Base-by-base conservation (phyloP, 2,888 invertebrate genomes). In the Zygogramma bicolorata region DNA sequence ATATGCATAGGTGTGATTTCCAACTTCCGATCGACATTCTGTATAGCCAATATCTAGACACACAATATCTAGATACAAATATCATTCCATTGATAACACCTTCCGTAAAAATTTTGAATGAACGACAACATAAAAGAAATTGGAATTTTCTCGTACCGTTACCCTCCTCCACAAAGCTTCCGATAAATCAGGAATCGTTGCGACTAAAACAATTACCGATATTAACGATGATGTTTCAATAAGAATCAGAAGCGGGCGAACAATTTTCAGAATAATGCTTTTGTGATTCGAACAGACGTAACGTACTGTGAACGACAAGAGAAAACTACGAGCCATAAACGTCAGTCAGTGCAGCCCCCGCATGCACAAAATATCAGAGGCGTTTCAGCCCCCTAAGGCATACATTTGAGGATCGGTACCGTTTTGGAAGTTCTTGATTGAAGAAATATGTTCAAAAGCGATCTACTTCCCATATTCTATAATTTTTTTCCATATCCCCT, bases 141-240 rank as follows among this genome's bases (percentile, higher is more conserved):
- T 13, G 7, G 25, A 42, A 25, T 68, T 46, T n/a, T 67, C 46
- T 49, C 60, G 70, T 38, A 53, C 60, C 73, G 62, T 70, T 71
- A 53, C 63, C 40, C 58, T 58, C 65, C 46, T 70, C 68, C 59
- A 18, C 10, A n/a, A 13, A 2, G 25, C 18, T 25, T 65, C 46
- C 46, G 72, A 73, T 75, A 73, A 75, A 72, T 73, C 75, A 75
- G 77, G 69, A 79, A 79, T 79, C 73, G 74, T 34, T 58, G 71
- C 73, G 73, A 74, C 73, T 74, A 74, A 75, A 78, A 77, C 78
- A 77, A 78, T 79, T 76, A 78, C 74, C 66, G 65, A 73, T 73
- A 69, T 72, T 72, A 68, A 76, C 73, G 74, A 75, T 77, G 79
- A 79, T 78, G 79, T 79, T 79, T 79, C 78, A 78, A 79, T 79